Conservation (phyloP, 2,113 vertebrate genomes). For the Miniopterus natalensis region DNA sequence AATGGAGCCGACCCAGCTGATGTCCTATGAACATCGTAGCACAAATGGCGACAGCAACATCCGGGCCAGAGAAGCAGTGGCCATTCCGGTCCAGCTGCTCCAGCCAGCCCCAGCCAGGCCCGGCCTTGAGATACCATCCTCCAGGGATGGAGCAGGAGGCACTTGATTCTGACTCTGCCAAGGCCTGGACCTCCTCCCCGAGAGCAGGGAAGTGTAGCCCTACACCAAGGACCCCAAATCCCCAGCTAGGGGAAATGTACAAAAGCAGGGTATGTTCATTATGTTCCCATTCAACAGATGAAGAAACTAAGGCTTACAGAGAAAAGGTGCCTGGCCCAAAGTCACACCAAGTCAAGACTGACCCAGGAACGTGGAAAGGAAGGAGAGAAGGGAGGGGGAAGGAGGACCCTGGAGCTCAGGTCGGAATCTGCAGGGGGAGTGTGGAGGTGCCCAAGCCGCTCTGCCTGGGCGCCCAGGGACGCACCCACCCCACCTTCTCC, state of each 20-base stretch:
- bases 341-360: background rate
- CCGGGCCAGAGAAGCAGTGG: background rate
- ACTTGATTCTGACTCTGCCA: background rate
- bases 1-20: background rate
- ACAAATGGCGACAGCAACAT: background rate
- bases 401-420: background rate
- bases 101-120: background rate
- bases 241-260: too few relatives aligned
- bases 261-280: too few relatives aligned
- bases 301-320: background rate
- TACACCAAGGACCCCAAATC: background rate
- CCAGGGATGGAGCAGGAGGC: background rate
- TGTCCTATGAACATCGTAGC: accelerated
- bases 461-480: accelerated
- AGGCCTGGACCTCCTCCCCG: background rate
- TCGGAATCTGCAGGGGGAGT: too few relatives aligned
- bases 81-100: background rate
- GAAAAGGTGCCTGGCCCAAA: background rate
- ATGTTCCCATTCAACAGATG: background rate
- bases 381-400: too few relatives aligned
- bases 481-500: accelerated
- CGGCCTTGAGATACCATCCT: accelerated
- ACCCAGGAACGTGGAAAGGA: background rate
- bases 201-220: background rate
- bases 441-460: background rate